These are phyloP conservation scores for Drosophila neotestacea DNA, from an alignment of 2,888 invertebrate genomes.

Conservation along the genomic window DNA sequence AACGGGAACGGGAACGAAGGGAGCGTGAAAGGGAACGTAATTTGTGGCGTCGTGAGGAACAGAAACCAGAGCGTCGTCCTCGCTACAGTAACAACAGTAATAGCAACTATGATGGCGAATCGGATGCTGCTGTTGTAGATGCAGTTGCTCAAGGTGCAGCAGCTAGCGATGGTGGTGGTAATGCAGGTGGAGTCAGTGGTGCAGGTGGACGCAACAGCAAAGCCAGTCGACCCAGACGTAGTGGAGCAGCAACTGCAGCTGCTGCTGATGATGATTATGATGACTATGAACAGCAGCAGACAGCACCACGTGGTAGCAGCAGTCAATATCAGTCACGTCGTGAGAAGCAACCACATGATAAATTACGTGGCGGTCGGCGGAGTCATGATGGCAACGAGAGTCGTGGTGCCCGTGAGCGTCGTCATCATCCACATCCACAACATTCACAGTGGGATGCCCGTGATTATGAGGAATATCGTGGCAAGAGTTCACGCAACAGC, in stretches of 20 bases:
- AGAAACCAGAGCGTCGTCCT: conserved; percentile 53
- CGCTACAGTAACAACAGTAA: conserved; percentile 63
- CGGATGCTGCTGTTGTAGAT: conserved; percentile 45
- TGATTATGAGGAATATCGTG: conserved; percentile 84
- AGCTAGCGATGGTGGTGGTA: conserved; percentile 33
- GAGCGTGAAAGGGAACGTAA: conserved; percentile 59
- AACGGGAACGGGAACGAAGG: conserved; percentile 27
- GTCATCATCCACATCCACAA: conserved; percentile 33
- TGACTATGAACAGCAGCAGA: conserved; percentile 38
- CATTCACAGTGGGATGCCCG: conserved; percentile 63
- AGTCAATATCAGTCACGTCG: conserved; percentile 60
- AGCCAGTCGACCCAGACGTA: conserved; percentile 52
- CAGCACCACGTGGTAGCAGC: conserved; percentile 19
- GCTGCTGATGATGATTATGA: conserved; percentile 60
- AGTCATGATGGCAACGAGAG: conserved; percentile 58
- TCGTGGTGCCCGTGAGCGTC: conserved; percentile 57
- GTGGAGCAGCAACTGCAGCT: conserved; percentile 7
- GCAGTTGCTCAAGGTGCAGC: conserved; percentile 17
- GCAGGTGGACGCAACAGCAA: conserved; percentile 59
- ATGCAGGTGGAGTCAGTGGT: neutral
- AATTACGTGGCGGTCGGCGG: conserved; percentile 70
- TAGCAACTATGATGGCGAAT: conserved; percentile 66
- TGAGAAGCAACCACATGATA: conserved; percentile 68
- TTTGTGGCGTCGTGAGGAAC: conserved; percentile 63
- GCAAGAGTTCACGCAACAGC: conserved; percentile 83